Percentiles rank a stretch among this genome's conserved stretches.
phyloP scores from a whole-genome alignment of 2,888 invertebrate species.

The Octonoba sinensis region DNA sequence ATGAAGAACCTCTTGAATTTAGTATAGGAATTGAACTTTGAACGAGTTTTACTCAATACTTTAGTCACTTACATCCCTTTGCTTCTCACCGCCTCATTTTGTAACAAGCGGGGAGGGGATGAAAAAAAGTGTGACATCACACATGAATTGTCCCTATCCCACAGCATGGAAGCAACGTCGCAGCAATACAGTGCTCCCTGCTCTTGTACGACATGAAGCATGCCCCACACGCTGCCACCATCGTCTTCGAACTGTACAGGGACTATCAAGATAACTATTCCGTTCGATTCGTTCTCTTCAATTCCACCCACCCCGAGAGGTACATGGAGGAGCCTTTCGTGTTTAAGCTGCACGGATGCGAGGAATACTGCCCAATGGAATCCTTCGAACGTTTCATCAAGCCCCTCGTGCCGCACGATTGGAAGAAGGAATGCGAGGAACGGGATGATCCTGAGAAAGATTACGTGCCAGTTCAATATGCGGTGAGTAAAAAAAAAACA shows the following conservation, averaged over 20 bases:
- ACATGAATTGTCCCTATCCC: not conserved
- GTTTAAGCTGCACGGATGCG: conserved; percentile 14
- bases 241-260: conserved; percentile 24
- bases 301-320: conserved; percentile 20
- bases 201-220: conserved; percentile 14
- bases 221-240: conserved; percentile 15
- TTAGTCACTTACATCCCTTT: no score
- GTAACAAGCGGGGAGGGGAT: no score
- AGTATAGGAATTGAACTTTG: no score
- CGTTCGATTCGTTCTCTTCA: conserved; percentile 13
- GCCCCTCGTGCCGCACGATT: conserved; percentile 6
- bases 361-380: conserved; percentile 23
- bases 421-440: conserved; percentile 18
- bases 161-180: conserved; percentile 38
- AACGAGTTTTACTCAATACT: no score
- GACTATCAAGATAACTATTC: not conserved
- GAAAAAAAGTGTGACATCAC: no score
- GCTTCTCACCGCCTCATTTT: no score
- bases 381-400: not conserved
- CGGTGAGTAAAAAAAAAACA: no score
- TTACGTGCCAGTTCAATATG: no score
- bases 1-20: no score
- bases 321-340: conserved; percentile 4
- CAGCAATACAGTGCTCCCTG: conserved; percentile 19
- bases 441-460: not conserved